These are phyloP conservation scores for Aphidius ervi DNA, from an alignment of 1,140 invertebrate species.

Conservation along the genomic window DNA sequence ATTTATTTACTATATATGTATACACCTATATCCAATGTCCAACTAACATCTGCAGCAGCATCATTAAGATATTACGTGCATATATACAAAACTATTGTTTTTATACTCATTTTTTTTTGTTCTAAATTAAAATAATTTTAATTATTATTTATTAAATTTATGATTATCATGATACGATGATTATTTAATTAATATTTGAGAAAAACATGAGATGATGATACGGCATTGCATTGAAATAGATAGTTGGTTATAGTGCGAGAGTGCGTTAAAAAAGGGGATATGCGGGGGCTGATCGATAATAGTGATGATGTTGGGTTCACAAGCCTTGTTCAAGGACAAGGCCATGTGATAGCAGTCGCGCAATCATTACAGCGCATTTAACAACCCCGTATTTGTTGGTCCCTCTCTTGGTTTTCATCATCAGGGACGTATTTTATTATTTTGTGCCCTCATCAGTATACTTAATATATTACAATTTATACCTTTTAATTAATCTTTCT, in stretches of 20 bases:
- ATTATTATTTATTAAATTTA: too few species aligned
- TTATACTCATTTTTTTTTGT: background rate
- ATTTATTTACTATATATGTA: background rate
- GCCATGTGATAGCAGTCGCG: constrained; percentile 53
- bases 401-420: constrained; percentile 34
- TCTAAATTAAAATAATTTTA: background rate
- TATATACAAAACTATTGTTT: background rate
- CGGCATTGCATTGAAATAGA: constrained; percentile 47
- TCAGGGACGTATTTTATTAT: constrained; percentile 9
- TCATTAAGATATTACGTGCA: background rate
- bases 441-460: too few species aligned
- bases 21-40: background rate
- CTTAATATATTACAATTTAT: too few species aligned
- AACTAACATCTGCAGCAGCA: background rate
- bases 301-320: constrained; percentile 49
- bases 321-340: constrained; percentile 57
- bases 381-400: constrained; percentile 37
- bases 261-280: constrained; percentile 44
- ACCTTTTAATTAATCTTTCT: too few species aligned
- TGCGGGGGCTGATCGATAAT: constrained; percentile 55
- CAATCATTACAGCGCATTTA: constrained; percentile 46
- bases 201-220: constrained; percentile 31
- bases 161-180: background rate
- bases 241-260: constrained; percentile 41
- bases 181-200: too few species aligned